phyloP scores from a whole-genome alignment of 2,888 invertebrate genomes.

The Lomographa bimaculata region DNA sequence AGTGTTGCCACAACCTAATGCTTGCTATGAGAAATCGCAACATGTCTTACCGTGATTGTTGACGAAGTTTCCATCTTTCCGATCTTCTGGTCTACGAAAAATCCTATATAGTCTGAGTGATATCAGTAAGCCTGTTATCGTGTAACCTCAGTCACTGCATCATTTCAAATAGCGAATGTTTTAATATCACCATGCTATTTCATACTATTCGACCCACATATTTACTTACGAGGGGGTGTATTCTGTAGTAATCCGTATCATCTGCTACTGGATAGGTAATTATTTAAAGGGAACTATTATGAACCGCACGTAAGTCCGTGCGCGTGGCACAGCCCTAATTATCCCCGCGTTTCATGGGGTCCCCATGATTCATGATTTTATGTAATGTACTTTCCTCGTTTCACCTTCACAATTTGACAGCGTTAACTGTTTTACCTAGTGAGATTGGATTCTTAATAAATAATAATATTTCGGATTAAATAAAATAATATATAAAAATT shows the following conservation, averaged over 20 bases:
- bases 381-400: not conserved
- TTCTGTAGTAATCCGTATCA: slow-evolving; percentile 75
- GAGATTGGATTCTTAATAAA: too few species aligned
- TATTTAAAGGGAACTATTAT: slow-evolving; percentile 74
- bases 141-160: too few species aligned
- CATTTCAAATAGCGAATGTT: too few species aligned
- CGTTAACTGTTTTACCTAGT: slow-evolving; percentile 3
- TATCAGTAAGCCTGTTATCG: too few species aligned
- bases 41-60: too few species aligned
- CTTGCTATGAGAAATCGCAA: too few species aligned
- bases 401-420: not conserved
- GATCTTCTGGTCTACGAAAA: too few species aligned
- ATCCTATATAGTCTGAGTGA: too few species aligned
- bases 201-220: slow-evolving; percentile 49
- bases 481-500: too few species aligned
- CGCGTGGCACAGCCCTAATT: slow-evolving; percentile 77
- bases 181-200: slow-evolving; percentile 34
- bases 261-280: slow-evolving; percentile 77
- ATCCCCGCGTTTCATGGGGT: slow-evolving; percentile 69
- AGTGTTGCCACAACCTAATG: too few species aligned
- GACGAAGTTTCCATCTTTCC: too few species aligned
- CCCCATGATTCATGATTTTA: slow-evolving; percentile 36
- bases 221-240: slow-evolving; percentile 50
- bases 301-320: slow-evolving; percentile 62
- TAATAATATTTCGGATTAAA: too few species aligned